Conservation (phyloP, 2,797 vertebrate species). For the Iguana delicatissima region DNA sequence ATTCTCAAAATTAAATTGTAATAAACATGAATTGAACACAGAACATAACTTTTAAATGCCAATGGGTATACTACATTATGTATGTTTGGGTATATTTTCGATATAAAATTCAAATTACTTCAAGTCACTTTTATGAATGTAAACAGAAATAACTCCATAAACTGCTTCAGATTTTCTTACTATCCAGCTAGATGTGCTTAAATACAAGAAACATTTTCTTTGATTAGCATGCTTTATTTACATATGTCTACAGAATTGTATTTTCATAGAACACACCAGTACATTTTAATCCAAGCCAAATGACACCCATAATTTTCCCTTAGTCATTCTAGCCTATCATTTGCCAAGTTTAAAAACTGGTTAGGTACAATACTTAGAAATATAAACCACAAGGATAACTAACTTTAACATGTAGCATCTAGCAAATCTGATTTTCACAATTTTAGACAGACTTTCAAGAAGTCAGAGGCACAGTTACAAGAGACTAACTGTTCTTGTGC, state of each 20-base stretch:
- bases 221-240: slow-evolving; percentile 85
- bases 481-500: slow-evolving; percentile 80
- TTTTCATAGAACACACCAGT: slow-evolving; percentile 75
- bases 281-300: slow-evolving; percentile 80
- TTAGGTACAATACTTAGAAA: slow-evolving; percentile 78
- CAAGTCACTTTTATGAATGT: background rate
- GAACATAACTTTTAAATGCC: background rate
- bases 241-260: slow-evolving; percentile 82
- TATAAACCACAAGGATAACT: slow-evolving; percentile 81
- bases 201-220: slow-evolving; percentile 59
- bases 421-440: slow-evolving; percentile 73
- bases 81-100: background rate
- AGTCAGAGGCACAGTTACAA: slow-evolving; percentile 82
- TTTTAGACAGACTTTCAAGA: slow-evolving; percentile 75
- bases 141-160: background rate
- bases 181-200: slow-evolving; percentile 28
- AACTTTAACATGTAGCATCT: slow-evolving; percentile 77
- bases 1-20: background rate
- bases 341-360: slow-evolving; percentile 75
- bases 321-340: slow-evolving; percentile 66
- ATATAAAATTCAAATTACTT: background rate
- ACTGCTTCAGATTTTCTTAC: background rate
- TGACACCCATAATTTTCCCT: slow-evolving; percentile 72
- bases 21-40: background rate
- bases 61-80: background rate